Evolutionary conservation across 2,113 vertebrate genomes (phyloP).

Genomic region (Sorex fumeus): DNA sequence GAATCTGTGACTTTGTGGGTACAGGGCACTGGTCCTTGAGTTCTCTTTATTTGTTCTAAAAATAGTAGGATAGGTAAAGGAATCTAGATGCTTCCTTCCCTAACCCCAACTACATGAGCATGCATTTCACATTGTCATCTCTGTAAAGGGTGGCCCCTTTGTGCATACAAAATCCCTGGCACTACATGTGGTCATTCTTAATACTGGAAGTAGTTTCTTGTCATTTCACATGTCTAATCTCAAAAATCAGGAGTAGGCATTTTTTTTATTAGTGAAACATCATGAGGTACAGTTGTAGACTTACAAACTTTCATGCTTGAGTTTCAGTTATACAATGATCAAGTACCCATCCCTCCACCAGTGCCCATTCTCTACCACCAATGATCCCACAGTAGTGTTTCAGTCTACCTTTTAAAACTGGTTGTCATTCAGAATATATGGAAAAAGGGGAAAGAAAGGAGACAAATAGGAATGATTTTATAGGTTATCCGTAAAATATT

Average conservation of each 20-base stretch:
- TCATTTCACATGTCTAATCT: background rate
- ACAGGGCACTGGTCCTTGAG: background rate
- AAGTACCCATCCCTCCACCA: too few relatives aligned
- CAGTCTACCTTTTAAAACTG: background rate
- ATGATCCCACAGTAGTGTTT: background rate
- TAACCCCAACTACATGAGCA: rapidly evolving
- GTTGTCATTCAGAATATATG: background rate
- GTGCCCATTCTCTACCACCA: too few relatives aligned
- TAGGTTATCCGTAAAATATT: background rate
- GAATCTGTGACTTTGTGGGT: background rate
- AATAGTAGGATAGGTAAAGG: background rate
- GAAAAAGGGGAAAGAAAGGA: background rate
- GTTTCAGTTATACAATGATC: too few relatives aligned
- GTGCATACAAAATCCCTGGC: background rate
- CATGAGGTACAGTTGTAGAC: too few relatives aligned
- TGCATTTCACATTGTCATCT: background rate
- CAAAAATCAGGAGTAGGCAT: background rate
- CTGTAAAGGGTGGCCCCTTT: background rate
- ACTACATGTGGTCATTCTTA: background rate
- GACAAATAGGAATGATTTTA: background rate
- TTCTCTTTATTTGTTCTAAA: background rate
- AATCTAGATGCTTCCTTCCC: background rate
- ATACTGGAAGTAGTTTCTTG: background rate
- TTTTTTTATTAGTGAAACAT: too few relatives aligned
- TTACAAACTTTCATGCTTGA: too few relatives aligned